Base-by-base conservation (phyloP, 2,888 invertebrate species). In the Eubasilissa splendida region DNA sequence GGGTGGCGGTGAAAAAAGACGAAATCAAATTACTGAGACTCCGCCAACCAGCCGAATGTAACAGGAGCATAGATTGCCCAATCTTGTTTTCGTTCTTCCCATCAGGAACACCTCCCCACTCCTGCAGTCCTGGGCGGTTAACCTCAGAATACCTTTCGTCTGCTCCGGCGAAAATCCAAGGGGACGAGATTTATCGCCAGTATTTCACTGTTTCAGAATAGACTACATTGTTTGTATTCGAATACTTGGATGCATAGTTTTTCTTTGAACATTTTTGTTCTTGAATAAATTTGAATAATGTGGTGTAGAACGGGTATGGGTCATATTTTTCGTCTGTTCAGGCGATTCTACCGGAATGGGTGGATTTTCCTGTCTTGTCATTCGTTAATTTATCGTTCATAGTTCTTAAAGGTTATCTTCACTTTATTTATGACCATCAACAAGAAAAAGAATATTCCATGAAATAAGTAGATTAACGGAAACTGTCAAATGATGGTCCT, bases 71-170 rank as follows among this genome's bases (percentile, higher is more conserved):
- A 83, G 80, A 83, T 82, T 82, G 80, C 77, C 80, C 81, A 80
- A 83, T 83, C 83, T 82, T 83, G 83, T 83, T 80, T 80, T 79
- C 81, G 77, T 78, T 80, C 75, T 71, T 77, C 56, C 76, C 70
- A 60, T 70, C 80, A 75, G 80, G 53, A 50, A 74, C 65, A 68
- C 75, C 79, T 74, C 75, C 60, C 53, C 77, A 42, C 42, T 73
- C 60, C 68, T 68, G 66, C 58, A 58, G 31, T 63, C 66, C 70
- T 73, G 77, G 53, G 79, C 77, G 83, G 80, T 79, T 74, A 74
- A 79, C 79, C 79, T 74, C 74, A 56, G 74, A 65, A 79, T 73
- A 54, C 73, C 63, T 66, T 79, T 54, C 71, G 59, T 53, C 63
- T 60, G 53, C 58, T 53, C 8, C 33, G 33, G 63, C 22, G 22